phyloP scores from a whole-genome alignment of 2,888 invertebrate species.

The Dexiosoma caninum region DNA sequence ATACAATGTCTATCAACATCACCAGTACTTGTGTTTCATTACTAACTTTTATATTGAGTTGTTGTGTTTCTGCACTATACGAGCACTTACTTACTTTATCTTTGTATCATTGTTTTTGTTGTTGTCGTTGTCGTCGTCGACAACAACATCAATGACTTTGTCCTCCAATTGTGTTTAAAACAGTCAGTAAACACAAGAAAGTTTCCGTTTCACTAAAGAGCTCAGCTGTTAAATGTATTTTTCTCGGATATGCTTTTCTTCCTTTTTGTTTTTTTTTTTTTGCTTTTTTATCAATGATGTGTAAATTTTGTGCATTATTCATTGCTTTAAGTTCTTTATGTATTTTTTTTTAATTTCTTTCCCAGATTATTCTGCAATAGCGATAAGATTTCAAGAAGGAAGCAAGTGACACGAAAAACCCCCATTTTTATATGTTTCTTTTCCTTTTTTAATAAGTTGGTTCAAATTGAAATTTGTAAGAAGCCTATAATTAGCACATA shows the following conservation, averaged over 20 bases:
- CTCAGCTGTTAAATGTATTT: slow-evolving; percentile 43
- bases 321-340: not conserved
- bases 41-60: not conserved
- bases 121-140: slow-evolving; percentile 10
- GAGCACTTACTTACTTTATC: not conserved
- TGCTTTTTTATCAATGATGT: slow-evolving; percentile 40
- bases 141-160: slow-evolving; percentile 54
- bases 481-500: not conserved
- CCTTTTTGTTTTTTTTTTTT: not conserved
- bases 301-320: slow-evolving; percentile 6
- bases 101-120: not conserved
- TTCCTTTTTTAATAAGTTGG: slow-evolving; percentile 1
- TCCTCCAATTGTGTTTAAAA: slow-evolving; percentile 48
- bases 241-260: not conserved
- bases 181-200: slow-evolving; percentile 28
- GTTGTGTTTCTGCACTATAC: not conserved
- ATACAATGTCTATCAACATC: not conserved
- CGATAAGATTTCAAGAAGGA: slow-evolving; percentile 18
- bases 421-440: not conserved
- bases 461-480: not conserved
- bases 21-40: not conserved
- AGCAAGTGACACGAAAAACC: not conserved
- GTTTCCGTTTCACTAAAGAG: slow-evolving; percentile 29
- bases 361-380: not conserved
- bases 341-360: not conserved